Percentiles rank a stretch among this genome's conserved stretches.
Conservation (phyloP, 2,797 vertebrate species). For the Ataeniobius toweri region DNA sequence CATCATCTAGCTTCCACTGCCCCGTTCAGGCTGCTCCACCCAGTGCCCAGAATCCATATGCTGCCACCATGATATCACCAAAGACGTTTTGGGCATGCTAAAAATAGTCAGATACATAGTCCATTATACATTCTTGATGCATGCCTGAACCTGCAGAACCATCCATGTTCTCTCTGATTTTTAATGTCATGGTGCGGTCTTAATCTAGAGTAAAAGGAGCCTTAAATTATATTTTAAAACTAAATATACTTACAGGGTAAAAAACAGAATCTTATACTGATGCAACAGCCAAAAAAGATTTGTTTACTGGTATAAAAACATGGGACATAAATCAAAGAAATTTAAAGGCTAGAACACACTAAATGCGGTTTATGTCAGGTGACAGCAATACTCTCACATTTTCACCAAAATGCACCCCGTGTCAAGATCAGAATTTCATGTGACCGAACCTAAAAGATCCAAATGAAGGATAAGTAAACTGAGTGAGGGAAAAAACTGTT, state of each 20-base stretch:
- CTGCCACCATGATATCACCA: not conserved
- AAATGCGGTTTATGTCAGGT: conserved; percentile 38
- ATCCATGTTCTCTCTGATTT: not conserved
- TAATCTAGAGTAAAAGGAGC: not conserved
- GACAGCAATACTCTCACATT: conserved; percentile 29
- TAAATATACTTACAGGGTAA: conserved; percentile 11
- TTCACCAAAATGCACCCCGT: conserved; percentile 2
- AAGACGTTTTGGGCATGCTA: not conserved
- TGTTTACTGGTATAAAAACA: conserved; percentile 17
- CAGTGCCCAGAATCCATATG: not conserved
- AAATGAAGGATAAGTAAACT: conserved; percentile 37
- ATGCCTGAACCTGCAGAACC: not conserved
- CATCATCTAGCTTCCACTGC: not conserved
- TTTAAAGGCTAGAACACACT: conserved; percentile 23
- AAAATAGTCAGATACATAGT: not conserved
- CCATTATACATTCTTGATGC: not conserved
- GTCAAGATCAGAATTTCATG: conserved; percentile 39
- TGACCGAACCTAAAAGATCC: conserved; percentile 41
- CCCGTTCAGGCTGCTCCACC: not conserved
- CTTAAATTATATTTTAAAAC: not conserved
- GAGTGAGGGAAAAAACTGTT: conserved; percentile 29
- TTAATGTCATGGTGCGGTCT: not conserved
- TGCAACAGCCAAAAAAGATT: not conserved
- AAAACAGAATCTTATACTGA: conserved; percentile 10
- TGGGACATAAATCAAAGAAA: conserved; percentile 14